Percentiles rank a stretch among this genome's conserved stretches.
Evolutionary conservation across 2,113 vertebrate genomes (phyloP).

Genomic region (Vidua chalybeata): DNA sequence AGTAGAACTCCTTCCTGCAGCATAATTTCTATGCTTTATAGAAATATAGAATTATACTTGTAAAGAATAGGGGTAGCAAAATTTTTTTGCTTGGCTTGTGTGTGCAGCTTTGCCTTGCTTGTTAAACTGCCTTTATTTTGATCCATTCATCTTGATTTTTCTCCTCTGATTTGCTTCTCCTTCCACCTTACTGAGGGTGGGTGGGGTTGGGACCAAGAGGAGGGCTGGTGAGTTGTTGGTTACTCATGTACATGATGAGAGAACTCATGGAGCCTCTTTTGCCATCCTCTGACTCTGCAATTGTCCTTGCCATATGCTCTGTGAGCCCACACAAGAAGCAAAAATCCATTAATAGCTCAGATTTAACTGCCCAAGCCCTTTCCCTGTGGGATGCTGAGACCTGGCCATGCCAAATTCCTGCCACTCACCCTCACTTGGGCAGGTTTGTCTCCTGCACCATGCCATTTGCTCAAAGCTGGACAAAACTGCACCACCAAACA

Average conservation of each 20-base stretch:
- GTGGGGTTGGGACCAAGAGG: not conserved
- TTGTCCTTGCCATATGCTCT: not conserved
- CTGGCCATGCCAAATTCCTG: not conserved
- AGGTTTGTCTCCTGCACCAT: not conserved
- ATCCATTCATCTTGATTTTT: not conserved
- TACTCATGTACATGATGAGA: not conserved
- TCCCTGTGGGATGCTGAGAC: not conserved
- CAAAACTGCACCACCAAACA: not conserved
- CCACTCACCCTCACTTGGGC: fast-evolving
- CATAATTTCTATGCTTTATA: not conserved
- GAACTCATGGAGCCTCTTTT: not conserved
- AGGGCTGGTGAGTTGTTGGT: not conserved
- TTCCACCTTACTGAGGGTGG: not conserved
- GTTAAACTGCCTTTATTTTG: not conserved
- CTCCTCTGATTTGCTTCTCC: not conserved
- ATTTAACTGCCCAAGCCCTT: not conserved
- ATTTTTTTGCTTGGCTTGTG: not conserved
- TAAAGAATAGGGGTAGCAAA: not conserved
- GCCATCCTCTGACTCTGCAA: not conserved
- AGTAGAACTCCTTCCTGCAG: not conserved
- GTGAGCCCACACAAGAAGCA: not conserved
- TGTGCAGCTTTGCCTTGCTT: not conserved
- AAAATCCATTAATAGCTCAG: not conserved
- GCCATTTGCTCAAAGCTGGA: not conserved
- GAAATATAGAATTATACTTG: not conserved